Percentiles rank a stretch among this genome's conserved stretches.
Evolutionary conservation across 2,113 vertebrate genomes (phyloP).

Genomic region (Microtus oregoni): DNA sequence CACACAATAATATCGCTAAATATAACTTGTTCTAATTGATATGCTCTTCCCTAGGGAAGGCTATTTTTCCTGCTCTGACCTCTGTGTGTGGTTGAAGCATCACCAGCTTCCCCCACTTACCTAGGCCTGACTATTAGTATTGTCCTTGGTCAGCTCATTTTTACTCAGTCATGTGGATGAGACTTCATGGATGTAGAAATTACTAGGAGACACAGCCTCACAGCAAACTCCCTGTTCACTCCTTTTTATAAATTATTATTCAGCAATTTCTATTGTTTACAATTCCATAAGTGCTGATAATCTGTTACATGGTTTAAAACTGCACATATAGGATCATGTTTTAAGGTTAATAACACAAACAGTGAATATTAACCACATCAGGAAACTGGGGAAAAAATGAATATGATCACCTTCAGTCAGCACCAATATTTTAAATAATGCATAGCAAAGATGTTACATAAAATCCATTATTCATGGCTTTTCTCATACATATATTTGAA

Average conservation of each 20-base stretch:
- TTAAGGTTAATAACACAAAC: constrained; percentile 54
- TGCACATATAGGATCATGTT: constrained; percentile 6
- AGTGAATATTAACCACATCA: constrained; percentile 74
- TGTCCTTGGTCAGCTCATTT: no score
- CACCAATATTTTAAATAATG: constrained; percentile 83
- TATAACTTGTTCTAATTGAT: not conserved
- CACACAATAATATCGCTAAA: not conserved
- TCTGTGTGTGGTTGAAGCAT: not conserved
- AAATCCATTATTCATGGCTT: constrained; percentile 84
- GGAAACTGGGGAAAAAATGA: constrained; percentile 70
- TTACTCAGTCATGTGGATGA: not conserved
- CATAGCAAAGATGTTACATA: constrained; percentile 77
- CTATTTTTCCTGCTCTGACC: not conserved
- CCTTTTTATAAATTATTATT: not conserved
- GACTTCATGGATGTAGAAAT: not conserved
- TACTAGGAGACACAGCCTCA: not conserved
- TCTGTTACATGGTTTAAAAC: constrained; percentile 58
- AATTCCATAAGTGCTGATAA: constrained; percentile 48
- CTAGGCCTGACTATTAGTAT: not conserved
- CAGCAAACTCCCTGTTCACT: not conserved
- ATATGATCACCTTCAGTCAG: constrained; percentile 76
- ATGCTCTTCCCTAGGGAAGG: not conserved
- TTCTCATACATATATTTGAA: constrained; percentile 76
- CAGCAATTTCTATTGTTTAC: constrained; percentile 59
- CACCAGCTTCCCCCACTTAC: not conserved